Conservation (phyloP, 2,797 vertebrate genomes). For the Sebastes diploproa region DNA sequence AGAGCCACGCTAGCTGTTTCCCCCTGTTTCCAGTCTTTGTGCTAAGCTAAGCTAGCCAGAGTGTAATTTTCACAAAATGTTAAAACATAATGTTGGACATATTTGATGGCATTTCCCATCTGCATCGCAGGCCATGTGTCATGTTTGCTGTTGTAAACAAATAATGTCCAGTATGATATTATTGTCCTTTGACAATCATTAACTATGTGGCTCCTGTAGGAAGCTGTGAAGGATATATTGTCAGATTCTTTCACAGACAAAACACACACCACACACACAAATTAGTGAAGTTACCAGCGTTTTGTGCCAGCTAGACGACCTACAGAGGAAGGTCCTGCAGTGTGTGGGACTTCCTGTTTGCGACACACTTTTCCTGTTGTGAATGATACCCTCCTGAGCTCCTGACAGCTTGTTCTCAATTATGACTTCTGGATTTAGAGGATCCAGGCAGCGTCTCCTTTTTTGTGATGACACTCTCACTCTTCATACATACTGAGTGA, state of each 20-base stretch:
- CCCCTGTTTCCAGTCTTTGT: neutral
- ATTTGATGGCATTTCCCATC: neutral
- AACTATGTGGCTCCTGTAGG: neutral
- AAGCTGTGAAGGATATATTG: neutral
- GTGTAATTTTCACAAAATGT: neutral
- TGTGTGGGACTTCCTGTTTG: constrained; percentile 78
- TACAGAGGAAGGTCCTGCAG: constrained; percentile 50
- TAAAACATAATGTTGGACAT: neutral
- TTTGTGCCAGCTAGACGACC: constrained; percentile 43
- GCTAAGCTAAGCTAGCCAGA: neutral
- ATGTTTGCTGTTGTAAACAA: constrained; percentile 5
- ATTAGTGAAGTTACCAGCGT: constrained; percentile 24
- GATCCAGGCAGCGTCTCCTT: constrained; percentile 8
- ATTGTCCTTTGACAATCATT: neutral
- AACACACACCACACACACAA: neutral
- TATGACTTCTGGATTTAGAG: constrained; percentile 32
- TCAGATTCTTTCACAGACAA: neutral
- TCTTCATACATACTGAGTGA: constrained; percentile 35
- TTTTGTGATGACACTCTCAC: constrained; percentile 39
- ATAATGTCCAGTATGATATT: neutral
- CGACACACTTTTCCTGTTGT: constrained; percentile 76
- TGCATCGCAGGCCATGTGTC: neutral
- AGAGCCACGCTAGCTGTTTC: neutral
- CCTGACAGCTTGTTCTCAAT: constrained; percentile 35
- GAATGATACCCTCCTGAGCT: constrained; percentile 51